Conservation (phyloP, 2,113 vertebrate genomes). For the Nymphicus hollandicus region DNA sequence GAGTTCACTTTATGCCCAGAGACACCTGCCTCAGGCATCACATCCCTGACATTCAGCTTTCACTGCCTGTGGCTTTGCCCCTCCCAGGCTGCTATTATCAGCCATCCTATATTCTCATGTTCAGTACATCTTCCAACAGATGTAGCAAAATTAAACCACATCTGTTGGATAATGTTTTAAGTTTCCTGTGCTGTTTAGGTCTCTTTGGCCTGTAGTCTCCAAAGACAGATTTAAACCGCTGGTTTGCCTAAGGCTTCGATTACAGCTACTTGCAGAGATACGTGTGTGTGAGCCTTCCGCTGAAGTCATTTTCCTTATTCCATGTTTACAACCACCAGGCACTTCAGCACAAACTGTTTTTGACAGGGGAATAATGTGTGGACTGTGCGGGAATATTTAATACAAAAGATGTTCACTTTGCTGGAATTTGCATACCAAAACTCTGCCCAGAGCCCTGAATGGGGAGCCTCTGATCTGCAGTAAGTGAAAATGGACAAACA, state of each 20-base stretch:
- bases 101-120: neutral
- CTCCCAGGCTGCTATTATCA: neutral
- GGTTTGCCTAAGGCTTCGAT: neutral
- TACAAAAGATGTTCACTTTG: conserved; percentile 26
- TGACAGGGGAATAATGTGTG: conserved; percentile 13
- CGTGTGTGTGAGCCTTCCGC: neutral
- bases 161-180: conserved; percentile 32
- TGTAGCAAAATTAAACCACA: conserved; percentile 17
- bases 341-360: conserved; percentile 24
- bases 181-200: neutral
- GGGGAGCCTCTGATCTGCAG: neutral
- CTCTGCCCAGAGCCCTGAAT: neutral
- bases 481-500: conserved; percentile 29
- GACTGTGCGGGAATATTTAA: neutral
- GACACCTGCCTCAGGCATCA: neutral
- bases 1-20: neutral
- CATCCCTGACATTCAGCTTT: conserved; percentile 37
- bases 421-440: conserved; percentile 22
- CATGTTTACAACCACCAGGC: conserved; percentile 32
- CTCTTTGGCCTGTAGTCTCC: neutral
- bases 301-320: neutral
- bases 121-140: neutral
- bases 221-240: neutral
- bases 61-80: neutral
- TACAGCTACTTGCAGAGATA: neutral